phyloP scores from a whole-genome alignment of 2,113 vertebrate species.

The Lophura nycthemera region DNA sequence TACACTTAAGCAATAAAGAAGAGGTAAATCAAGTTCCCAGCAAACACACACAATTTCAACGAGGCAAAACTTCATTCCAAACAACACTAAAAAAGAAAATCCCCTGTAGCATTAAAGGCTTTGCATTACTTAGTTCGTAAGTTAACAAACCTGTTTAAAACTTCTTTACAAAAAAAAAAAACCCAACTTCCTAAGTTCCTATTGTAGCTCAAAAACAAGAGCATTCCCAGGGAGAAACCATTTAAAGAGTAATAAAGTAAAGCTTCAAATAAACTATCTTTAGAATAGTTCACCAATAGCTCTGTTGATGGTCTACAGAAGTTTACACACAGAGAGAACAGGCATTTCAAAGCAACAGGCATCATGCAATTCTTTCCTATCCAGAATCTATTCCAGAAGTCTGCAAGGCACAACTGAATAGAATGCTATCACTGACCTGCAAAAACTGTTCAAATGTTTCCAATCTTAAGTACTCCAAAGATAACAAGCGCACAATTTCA shows the following conservation, averaged over 20 bases:
- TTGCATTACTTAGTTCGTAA: neutral
- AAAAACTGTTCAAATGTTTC: neutral
- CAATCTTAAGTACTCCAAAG: neutral
- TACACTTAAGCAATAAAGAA: neutral
- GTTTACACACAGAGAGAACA: accelerated
- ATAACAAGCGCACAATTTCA: accelerated
- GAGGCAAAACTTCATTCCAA: neutral
- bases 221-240: neutral
- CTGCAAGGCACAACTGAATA: neutral
- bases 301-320: neutral
- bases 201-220: neutral
- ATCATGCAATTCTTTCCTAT: accelerated
- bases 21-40: neutral
- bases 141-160: neutral
- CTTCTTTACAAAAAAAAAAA: neutral
- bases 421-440: neutral
- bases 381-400: neutral
- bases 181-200: neutral
- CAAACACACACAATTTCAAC: neutral
- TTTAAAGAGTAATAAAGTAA: neutral
- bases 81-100: neutral
- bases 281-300: accelerated
- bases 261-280: neutral
- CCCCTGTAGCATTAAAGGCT: neutral
- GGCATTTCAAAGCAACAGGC: neutral